Evolutionary conservation across 2,113 vertebrate species (phyloP), one percentile per base, ranked within the genome.

Genomic region (Hyaena hyaena): DNA sequence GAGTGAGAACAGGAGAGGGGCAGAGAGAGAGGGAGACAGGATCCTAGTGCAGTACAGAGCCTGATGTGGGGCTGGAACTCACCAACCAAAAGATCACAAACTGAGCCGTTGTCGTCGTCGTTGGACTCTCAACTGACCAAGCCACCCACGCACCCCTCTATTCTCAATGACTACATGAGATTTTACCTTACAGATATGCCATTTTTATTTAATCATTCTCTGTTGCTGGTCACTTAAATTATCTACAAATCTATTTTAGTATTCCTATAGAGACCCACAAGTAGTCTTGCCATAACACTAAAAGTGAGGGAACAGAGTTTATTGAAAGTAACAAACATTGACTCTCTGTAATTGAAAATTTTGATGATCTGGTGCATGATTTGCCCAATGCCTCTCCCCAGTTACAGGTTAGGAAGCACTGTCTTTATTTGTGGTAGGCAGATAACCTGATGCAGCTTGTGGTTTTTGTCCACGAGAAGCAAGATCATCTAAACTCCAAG

Each of bases 171-270:
- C 45, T 50, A 3, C 4, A 16, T 88, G n/a, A 65, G 53, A 76
- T 31, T 74, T 74, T 87, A 31, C 31, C 45, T 69, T 82, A 76
- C 9, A 58, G 26, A 65, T 48, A 74, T 23, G 16, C 15, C 43
- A 17, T 66, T 45, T 80, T 95, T 84, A 74, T 83, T 92, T 79
- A 92, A n/a, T 31, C 31, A 66, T 93, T 93, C n/a, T 92, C 26
- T 93, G n/a, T 65, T 48, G 11, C 65, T 48, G 53, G 50, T 69
- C n/a, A 89, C 74, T 91, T 71, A 65, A 33, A 65, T 66, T 14
- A 73, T 66, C 35, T 80, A 45, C 43, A 90, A 77, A 31, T 65
- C 58, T 9, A 74, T 74, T 84, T 81, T 66, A 58, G 53, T 26
- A 35, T 53, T 83, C 68, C 9, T 33, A 7, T 33, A 83, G 74